Base-by-base conservation (phyloP, 2,888 invertebrate genomes). In the Lingula anatina region DNA sequence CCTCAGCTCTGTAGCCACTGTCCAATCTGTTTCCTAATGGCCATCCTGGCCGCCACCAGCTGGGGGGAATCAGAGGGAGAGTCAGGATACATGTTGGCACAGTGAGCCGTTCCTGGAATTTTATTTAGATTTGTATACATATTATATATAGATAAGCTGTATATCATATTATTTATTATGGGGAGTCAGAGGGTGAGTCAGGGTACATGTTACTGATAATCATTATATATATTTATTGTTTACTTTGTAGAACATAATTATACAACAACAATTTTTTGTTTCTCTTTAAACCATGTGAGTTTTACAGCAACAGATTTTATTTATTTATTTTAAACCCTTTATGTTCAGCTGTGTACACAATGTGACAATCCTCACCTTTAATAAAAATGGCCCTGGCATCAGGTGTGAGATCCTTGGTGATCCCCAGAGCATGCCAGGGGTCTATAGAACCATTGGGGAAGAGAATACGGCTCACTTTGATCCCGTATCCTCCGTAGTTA, bases 11-110 rank as follows among this genome's bases (percentile, higher is more conserved):
- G 23, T 42, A 83, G 62, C 87, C 86, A 88, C 9, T 79, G 64
- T 5, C 75, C 79, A 45, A 89, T 82, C 24, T 83, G 78, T 47
- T 80, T 65, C 28, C 79, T 78, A 60, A 70, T 67, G 21, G 57
- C 52, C 27, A 81, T 73, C 48, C 92, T 83, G 0, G 91, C 90
- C 41, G 80, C 80, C 31, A 79, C 81, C 52, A 93, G 78, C 48
- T 85, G 82, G 0, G 84, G 83, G 3, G 82, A 78, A 77, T 94
- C 93, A 1, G 79, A 71, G 0, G 81, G 78, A 5, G 83, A 78
- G 5, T 84, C 78, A 26, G 92, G 90, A 72, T 93, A 93, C 90
- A 93, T 90, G 71, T 92, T 88, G 1, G 93, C 92, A 76, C 93
- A 94, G 74, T 94, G 93, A 5, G 93, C 92, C n/a, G 92, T 90